These are phyloP conservation scores for Macrotis lagotis DNA, from an alignment of 2,113 vertebrate genomes.

Conservation along the genomic window DNA sequence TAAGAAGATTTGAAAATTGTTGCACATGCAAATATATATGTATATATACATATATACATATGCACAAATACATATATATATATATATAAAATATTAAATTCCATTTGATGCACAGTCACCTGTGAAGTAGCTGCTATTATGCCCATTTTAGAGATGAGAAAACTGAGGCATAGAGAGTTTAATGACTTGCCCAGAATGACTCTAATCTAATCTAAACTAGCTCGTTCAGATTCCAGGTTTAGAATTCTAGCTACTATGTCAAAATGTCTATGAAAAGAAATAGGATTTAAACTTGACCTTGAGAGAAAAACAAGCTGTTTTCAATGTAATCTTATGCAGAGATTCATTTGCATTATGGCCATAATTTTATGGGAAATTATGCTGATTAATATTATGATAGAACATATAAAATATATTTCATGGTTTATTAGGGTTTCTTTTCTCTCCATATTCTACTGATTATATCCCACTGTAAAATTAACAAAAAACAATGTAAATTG, in stretches of 20 bases:
- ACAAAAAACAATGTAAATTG: background rate
- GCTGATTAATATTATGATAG: background rate
- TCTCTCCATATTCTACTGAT: background rate
- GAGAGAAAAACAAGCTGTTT: background rate
- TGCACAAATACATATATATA: too few relatives aligned
- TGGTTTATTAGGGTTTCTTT: background rate
- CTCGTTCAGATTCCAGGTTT: background rate
- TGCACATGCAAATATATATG: too few relatives aligned
- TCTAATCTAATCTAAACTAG: background rate
- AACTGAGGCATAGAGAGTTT: background rate
- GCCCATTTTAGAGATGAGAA: background rate
- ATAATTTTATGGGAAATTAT: background rate
- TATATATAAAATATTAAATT: too few relatives aligned
- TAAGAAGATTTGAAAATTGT: background rate
- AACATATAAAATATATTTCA: background rate
- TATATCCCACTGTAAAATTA: background rate
- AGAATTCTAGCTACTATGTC: background rate
- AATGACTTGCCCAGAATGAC: background rate
- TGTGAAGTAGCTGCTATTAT: background rate
- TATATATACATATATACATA: too few relatives aligned
- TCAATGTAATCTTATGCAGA: background rate
- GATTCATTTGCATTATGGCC: background rate
- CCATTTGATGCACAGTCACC: background rate
- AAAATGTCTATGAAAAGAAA: background rate
- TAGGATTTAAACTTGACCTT: background rate